Percentiles rank a stretch among this genome's conserved stretches.
These are phyloP conservation scores for Emydoidea blandingii DNA, from an alignment of 2,797 vertebrate species.

Conservation along the genomic window DNA sequence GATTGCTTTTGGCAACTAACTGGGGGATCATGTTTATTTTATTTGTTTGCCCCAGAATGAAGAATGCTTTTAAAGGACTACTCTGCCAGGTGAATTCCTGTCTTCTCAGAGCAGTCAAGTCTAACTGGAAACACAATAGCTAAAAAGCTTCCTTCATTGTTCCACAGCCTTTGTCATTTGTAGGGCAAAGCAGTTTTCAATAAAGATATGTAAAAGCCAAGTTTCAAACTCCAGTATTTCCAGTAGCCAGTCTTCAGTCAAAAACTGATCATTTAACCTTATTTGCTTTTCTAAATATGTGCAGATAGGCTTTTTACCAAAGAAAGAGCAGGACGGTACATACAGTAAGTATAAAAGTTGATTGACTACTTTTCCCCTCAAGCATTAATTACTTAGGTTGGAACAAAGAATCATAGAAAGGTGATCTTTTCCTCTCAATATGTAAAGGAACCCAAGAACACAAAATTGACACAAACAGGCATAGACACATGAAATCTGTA, in stretches of 20 bases:
- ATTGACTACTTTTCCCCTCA: not conserved
- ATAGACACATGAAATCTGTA: not conserved
- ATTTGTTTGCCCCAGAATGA: slow-evolving; percentile 50
- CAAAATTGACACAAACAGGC: not conserved
- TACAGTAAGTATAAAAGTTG: not conserved
- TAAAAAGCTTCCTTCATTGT: slow-evolving; percentile 56
- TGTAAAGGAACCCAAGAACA: not conserved
- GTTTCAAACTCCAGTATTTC: not conserved
- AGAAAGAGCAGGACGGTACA: not conserved
- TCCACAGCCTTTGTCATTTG: slow-evolving; percentile 42
- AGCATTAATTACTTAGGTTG: not conserved
- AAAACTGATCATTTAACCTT: not conserved
- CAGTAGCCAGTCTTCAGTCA: not conserved
- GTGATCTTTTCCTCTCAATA: not conserved
- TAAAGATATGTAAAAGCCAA: not conserved
- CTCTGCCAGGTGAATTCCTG: slow-evolving; percentile 40
- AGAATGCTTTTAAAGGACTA: slow-evolving; percentile 9
- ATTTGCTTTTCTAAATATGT: not conserved
- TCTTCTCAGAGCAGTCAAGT: slow-evolving; percentile 51
- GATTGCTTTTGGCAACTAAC: slow-evolving; percentile 30
- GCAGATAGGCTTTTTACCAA: not conserved
- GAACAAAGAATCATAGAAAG: not conserved
- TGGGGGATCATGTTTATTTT: not conserved
- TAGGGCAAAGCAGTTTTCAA: slow-evolving; percentile 50
- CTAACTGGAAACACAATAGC: slow-evolving; percentile 53